These are phyloP conservation scores for Marcusenius ussheri DNA, from an alignment of 2,113 vertebrate genomes.

Conservation along the genomic window DNA sequence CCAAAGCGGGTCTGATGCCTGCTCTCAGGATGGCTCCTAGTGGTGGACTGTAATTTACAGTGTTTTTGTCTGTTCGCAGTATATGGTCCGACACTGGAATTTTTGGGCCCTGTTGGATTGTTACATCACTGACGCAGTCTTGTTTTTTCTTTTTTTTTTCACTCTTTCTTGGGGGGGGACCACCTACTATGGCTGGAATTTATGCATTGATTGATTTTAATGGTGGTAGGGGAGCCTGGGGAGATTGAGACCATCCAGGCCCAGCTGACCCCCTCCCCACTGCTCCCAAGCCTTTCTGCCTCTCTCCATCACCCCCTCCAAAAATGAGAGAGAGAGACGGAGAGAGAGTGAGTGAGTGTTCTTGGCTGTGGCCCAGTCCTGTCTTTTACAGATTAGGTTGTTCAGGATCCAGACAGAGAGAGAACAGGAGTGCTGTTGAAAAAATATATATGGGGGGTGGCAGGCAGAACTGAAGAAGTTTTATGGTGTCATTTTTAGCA, in stretches of 20 bases:
- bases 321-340: neutral
- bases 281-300: neutral
- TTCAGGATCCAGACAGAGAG: neutral
- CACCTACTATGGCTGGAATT: conserved; percentile 31
- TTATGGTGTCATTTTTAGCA: conserved; percentile 8
- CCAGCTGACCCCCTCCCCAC: neutral
- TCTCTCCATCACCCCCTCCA: neutral
- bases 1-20: neutral
- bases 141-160: neutral
- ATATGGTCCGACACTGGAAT: conserved; percentile 39
- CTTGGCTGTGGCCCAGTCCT: neutral
- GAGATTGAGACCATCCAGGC: neutral
- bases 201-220: conserved; percentile 34
- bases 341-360: neutral
- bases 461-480: neutral
- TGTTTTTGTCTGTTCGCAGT: conserved; percentile 35
- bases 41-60: conserved; percentile 29
- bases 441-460: neutral
- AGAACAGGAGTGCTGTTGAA: neutral
- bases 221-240: conserved; percentile 14
- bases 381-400: conserved; percentile 14
- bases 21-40: neutral
- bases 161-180: conserved; percentile 6
- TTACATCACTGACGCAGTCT: conserved; percentile 23
- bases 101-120: conserved; percentile 27